Evolutionary conservation across 2,113 vertebrate species (phyloP).

Genomic region (Orthonyx spaldingii): DNA sequence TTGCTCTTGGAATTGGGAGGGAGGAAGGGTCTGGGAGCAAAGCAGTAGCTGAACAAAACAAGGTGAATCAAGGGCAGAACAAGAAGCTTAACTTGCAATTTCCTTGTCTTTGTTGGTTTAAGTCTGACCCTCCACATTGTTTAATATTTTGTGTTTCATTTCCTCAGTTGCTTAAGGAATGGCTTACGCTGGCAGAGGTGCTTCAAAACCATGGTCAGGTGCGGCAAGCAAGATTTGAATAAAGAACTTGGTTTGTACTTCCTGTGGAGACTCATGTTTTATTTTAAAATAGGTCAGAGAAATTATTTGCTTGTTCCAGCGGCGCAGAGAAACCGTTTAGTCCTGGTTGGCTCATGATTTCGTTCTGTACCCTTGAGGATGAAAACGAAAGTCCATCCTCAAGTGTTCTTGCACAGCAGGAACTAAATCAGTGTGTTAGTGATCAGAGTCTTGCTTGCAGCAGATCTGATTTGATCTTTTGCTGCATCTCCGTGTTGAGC

Average conservation of each 20-base stretch:
- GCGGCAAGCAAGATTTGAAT: not conserved
- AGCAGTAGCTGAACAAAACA: slow-evolving; percentile 15
- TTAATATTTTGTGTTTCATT: slow-evolving; percentile 49
- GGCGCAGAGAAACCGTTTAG: not conserved
- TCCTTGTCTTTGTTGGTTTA: slow-evolving; percentile 55
- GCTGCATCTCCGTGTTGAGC: not conserved
- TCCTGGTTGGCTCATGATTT: not conserved
- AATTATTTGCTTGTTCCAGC: not conserved
- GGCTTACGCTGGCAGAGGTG: not conserved
- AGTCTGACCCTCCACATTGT: not conserved
- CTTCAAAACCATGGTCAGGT: not conserved
- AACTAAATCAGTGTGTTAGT: not conserved
- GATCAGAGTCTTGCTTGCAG: not conserved
- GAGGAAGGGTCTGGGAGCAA: not conserved
- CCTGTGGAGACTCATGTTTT: not conserved
- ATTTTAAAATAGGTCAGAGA: not conserved
- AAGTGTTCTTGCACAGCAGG: not conserved
- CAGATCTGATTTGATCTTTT: not conserved
- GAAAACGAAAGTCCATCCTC: not conserved
- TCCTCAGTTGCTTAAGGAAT: slow-evolving; percentile 21
- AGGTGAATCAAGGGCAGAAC: slow-evolving; percentile 44
- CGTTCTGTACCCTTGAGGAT: not conserved
- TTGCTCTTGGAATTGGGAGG: not conserved
- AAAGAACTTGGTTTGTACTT: not conserved
- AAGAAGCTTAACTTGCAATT: slow-evolving; percentile 55